A percentile compares a stretch with the other conserved stretches of the same genome.
phyloP scores from a whole-genome alignment of 37 sponge, comb jelly and placozoan genomes.

The Halisarca cf. caerulea region DNA sequence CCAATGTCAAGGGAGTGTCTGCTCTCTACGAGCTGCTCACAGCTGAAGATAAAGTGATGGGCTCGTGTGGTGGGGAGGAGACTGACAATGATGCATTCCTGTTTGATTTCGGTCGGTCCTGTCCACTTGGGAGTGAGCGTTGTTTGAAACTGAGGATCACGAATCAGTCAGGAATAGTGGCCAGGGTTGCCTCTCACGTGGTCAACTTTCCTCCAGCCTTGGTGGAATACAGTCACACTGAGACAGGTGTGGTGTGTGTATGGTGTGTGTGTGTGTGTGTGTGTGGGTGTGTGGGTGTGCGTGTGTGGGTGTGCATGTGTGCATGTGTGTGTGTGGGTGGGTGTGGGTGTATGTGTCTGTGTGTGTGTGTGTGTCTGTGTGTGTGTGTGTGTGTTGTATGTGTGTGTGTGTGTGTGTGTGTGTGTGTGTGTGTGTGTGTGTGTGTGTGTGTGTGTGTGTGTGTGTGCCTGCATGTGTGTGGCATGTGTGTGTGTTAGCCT shows the following conservation, averaged over 20 bases:
- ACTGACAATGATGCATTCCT: not conserved
- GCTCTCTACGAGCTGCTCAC: slow-evolving; percentile 36
- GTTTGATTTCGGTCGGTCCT: slow-evolving; percentile 60
- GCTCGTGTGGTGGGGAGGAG: not conserved
- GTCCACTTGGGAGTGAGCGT: slow-evolving; percentile 29
- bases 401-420: not conserved
- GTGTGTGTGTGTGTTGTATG: not conserved
- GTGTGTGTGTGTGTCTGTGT: not conserved
- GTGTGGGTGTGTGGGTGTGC: not conserved
- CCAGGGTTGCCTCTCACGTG: slow-evolving; percentile 32
- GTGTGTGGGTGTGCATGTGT: not conserved
- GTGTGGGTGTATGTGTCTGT: not conserved
- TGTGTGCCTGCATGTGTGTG: not conserved
- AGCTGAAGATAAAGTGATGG: not conserved
- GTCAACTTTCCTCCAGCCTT: slow-evolving; percentile 45
- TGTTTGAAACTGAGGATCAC: slow-evolving; percentile 38
- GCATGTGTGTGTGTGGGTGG: not conserved
- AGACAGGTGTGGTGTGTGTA: not conserved
- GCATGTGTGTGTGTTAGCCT: not conserved
- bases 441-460: not conserved
- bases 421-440: not conserved
- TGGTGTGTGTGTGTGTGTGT: not conserved
- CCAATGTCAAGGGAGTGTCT: slow-evolving; percentile 52
- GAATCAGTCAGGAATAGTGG: slow-evolving; percentile 63
- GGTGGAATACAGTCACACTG: not conserved